phyloP scores from a whole-genome alignment of 1,140 invertebrate genomes.

The Procambarus virginalis region DNA sequence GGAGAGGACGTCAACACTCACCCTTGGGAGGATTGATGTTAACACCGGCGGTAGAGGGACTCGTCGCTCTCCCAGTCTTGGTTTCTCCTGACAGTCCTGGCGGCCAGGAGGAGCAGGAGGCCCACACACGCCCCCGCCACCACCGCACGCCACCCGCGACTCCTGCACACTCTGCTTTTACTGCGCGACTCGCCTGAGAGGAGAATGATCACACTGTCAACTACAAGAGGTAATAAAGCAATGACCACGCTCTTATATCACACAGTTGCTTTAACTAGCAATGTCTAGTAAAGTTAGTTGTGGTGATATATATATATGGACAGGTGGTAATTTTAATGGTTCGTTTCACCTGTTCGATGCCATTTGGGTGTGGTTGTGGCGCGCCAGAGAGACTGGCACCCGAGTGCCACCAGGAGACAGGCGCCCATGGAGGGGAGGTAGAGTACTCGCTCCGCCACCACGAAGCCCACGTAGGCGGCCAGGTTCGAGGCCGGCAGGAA shows the following conservation, averaged over 20 bases:
- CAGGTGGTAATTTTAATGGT: no score
- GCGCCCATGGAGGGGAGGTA: constrained; percentile 86
- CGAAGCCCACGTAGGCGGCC: constrained; percentile 71
- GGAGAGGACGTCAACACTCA: constrained; percentile 75
- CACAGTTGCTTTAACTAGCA: no score
- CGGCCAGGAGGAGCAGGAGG: constrained; percentile 81
- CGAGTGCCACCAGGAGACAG: constrained; percentile 88
- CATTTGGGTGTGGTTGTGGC: constrained; percentile 39
- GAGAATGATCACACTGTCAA: no score
- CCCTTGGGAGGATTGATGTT: constrained; percentile 96
- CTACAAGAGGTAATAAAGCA: no score
- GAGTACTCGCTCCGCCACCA: constrained; percentile 71
- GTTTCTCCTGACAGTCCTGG: constrained; percentile 87
- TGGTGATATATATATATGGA: no score
- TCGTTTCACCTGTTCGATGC: neutral
- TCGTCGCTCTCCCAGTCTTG: constrained; percentile 94
- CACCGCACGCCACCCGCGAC: constrained; percentile 73
- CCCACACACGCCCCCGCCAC: constrained; percentile 75
- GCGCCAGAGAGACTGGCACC: constrained; percentile 73
- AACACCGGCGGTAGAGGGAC: constrained; percentile 91
- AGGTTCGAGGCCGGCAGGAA: constrained; percentile 70
- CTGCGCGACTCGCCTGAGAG: constrained; percentile 14
- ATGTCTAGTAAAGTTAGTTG: no score
- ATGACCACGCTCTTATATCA: no score
- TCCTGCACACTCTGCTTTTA: constrained; percentile 69